Percentiles rank a stretch among this genome's conserved stretches.
These are phyloP conservation scores for Hydra vulgaris DNA, from an alignment of 30 jellyfish, hydroid and myxozoan genomes.

Conservation along the genomic window DNA sequence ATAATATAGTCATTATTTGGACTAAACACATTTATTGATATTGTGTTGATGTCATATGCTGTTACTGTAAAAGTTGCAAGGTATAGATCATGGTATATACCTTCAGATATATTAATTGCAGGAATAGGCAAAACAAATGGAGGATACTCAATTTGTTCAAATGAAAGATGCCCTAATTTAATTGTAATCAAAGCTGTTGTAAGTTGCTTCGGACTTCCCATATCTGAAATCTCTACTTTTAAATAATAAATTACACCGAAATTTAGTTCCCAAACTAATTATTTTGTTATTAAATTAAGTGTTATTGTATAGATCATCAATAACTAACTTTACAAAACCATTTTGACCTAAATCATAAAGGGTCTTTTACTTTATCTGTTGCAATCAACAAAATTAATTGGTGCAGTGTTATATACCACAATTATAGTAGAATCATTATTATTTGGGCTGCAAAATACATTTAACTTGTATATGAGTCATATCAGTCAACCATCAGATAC, in stretches of 20 bases:
- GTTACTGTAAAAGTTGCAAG: not conserved
- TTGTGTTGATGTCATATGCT: conserved; percentile 3
- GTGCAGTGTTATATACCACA: not conserved
- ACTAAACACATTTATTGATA: not conserved
- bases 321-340: not conserved
- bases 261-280: no score
- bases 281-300: no score
- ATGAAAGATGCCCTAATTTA: no score
- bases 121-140: not conserved
- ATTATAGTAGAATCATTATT: not conserved
- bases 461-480: not conserved
- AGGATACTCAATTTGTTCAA: not conserved
- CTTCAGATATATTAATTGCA: not conserved
- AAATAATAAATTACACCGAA: no score
- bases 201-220: not conserved
- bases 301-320: not conserved
- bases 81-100: not conserved
- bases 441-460: not conserved
- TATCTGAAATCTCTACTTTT: not conserved
- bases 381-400: not conserved
- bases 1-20: not conserved
- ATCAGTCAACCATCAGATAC: not conserved
- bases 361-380: not conserved
- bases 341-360: conserved; percentile 12
- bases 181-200: not conserved